Evolutionary conservation across 2,113 vertebrate genomes (phyloP).

Genomic region (Saimiri boliviensis): DNA sequence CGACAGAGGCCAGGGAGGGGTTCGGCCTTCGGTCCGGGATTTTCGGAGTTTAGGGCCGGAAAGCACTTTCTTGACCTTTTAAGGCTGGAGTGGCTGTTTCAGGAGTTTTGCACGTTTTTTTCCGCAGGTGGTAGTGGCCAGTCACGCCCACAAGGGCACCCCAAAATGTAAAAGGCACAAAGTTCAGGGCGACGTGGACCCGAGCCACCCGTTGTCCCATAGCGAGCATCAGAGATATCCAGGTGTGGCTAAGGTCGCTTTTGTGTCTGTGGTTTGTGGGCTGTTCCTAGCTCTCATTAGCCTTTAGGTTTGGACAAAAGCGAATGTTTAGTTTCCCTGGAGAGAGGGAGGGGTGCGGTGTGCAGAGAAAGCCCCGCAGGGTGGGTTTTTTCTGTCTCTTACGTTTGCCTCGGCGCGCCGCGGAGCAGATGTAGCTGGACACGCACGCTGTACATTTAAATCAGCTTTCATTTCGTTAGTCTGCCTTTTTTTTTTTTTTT

Average conservation of each 20-base stretch:
- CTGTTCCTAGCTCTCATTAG: neutral
- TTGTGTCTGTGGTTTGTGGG: neutral
- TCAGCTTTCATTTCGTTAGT: neutral
- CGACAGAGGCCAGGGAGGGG: accelerated
- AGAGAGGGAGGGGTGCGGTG: neutral
- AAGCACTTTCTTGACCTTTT: neutral
- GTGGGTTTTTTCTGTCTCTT: neutral
- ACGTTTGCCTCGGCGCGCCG: accelerated
- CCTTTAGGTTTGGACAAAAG: neutral
- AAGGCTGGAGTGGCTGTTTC: neutral
- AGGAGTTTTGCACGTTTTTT: neutral
- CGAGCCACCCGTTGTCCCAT: constrained; percentile 44
- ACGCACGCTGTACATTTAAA: accelerated
- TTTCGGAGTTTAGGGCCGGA: accelerated
- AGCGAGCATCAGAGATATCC: constrained; percentile 78
- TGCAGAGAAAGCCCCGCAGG: neutral
- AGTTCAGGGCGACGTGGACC: neutral
- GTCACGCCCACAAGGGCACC: neutral
- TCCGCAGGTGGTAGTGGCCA: neutral
- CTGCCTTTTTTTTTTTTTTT: neutral
- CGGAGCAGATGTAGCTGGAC: neutral
- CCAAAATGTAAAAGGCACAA: neutral
- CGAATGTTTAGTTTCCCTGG: constrained; percentile 28
- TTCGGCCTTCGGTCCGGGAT: accelerated
- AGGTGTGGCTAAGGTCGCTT: constrained; percentile 79